Base-by-base conservation (phyloP, 2,888 invertebrate species). In the Salticus scenicus region DNA sequence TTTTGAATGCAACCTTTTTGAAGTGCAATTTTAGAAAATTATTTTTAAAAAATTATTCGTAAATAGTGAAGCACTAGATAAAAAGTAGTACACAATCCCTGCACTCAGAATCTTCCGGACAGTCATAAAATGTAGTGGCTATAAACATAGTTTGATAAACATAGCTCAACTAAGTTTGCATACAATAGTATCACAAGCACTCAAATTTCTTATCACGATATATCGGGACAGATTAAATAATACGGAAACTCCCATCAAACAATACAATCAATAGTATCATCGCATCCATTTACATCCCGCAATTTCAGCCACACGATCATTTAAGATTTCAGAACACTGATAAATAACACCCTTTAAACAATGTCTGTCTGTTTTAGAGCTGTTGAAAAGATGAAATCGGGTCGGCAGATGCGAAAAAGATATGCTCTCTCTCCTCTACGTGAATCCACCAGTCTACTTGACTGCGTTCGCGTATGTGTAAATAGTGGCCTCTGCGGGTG, bases 401-500 rank as follows among this genome's bases (percentile, higher is more conserved):
- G 8, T 66, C 63, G 69, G 67, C 80, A 80, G 80, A 80, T 80
- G 80, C 67, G 80, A 37, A 31, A 14, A 28, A 51, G 67, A 64
- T 79, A 30, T 27, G 57, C 42, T n/a, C n/a, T n/a, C n/a, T n/a
- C n/a, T n/a, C n/a, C n/a, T n/a, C n/a, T 57, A 57, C 57, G 57
- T 24, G 20, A 17, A n/a, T 17, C 47, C 47, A 28, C 67, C 37
- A 74, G 66, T 24, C 20, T 70, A 85, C 84, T 85, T 85, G 84
- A 85, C 84, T 85, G 84, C 78, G 73, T 57, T 57, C 74, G 79
- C 69, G 77, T 73, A 24, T 63, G 41, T 69, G 51, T 75, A 82
- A 76, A 71, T 70, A 76, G 71, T 57, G 70, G 71, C 76, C 37
- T 64, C 71, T 82, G 82, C 30, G 73, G 78, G 79, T 86, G 86